Percentiles rank a stretch among this genome's conserved stretches.
These are phyloP conservation scores for Invenusta paracnida DNA, from an alignment of 2,888 invertebrate genomes.

Conservation along the genomic window DNA sequence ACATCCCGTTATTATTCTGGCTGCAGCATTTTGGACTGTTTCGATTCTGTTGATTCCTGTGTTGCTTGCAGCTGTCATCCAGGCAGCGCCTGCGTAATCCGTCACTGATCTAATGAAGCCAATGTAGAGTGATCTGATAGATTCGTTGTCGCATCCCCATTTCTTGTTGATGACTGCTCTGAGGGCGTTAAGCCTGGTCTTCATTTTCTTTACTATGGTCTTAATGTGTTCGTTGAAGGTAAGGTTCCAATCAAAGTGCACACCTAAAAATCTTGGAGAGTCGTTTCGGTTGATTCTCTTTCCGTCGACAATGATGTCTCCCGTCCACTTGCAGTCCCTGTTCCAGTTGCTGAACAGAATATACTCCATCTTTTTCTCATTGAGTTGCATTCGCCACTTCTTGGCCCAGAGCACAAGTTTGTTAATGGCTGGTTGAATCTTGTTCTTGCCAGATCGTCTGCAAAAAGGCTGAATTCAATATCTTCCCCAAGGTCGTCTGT, in stretches of 20 bases:
- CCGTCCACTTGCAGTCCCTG: background rate
- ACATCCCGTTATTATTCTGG: background rate
- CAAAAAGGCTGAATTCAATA: background rate
- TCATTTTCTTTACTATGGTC: conserved; percentile 20
- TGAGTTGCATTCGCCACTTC: conserved; percentile 26
- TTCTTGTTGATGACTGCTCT: conserved; percentile 20
- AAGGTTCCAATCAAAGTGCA: background rate
- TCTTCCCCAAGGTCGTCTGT: background rate
- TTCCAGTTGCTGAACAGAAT: conserved; percentile 19
- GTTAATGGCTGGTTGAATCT: conserved; percentile 16
- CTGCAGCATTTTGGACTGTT: background rate
- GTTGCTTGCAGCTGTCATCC: background rate
- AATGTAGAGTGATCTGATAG: background rate
- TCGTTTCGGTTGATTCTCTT: conserved; percentile 24
- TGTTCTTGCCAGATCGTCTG: conserved; percentile 20
- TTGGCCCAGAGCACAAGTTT: conserved; percentile 8
- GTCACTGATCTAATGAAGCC: conserved; percentile 24
- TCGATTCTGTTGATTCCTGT: background rate
- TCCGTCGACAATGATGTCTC: background rate
- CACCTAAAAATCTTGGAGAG: conserved; percentile 7
- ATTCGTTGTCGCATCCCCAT: conserved; percentile 11
- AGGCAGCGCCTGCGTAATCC: background rate
- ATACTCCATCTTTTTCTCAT: conserved; percentile 2
- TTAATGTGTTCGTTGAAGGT: conserved; percentile 17
- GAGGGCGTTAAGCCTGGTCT: background rate